Evolutionary conservation across 92 coral and sea anemone species (phyloP).

Genomic region (Montipora capitata): DNA sequence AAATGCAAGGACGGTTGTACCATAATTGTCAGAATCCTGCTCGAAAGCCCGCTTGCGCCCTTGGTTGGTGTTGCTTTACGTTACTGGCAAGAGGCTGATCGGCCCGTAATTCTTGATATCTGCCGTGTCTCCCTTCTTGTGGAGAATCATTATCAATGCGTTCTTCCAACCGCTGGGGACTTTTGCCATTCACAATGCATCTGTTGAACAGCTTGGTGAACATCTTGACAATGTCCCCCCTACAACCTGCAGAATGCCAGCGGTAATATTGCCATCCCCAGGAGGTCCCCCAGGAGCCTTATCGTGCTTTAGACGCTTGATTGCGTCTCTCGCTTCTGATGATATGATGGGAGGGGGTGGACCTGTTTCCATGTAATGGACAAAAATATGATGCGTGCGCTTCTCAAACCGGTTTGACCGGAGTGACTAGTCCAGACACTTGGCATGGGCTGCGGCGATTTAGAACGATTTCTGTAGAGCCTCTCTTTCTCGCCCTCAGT

Average conservation of each 20-base stretch:
- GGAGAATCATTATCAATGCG: neutral
- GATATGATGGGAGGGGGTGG: neutral
- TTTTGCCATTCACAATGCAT: neutral
- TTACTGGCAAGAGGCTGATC: too few species aligned
- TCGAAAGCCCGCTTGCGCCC: too few species aligned
- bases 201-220: constrained; percentile 1
- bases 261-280: neutral
- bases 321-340: constrained; percentile 5
- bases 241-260: neutral
- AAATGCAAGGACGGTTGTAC: too few species aligned
- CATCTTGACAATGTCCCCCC: neutral
- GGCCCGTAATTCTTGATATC: too few species aligned
- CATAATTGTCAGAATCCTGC: too few species aligned
- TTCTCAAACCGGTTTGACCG: too few species aligned
- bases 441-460: too few species aligned
- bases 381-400: neutral
- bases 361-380: neutral
- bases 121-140: too few species aligned
- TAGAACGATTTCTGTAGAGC: too few species aligned
- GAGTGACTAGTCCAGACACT: too few species aligned
- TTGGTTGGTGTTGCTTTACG: too few species aligned
- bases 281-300: constrained; percentile 5
- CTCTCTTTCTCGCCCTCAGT: too few species aligned
- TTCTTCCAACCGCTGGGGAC: neutral
- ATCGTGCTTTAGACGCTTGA: neutral